Evolutionary conservation across 2,797 vertebrate genomes (phyloP).

Genomic region (Artibeus lituratus): DNA sequence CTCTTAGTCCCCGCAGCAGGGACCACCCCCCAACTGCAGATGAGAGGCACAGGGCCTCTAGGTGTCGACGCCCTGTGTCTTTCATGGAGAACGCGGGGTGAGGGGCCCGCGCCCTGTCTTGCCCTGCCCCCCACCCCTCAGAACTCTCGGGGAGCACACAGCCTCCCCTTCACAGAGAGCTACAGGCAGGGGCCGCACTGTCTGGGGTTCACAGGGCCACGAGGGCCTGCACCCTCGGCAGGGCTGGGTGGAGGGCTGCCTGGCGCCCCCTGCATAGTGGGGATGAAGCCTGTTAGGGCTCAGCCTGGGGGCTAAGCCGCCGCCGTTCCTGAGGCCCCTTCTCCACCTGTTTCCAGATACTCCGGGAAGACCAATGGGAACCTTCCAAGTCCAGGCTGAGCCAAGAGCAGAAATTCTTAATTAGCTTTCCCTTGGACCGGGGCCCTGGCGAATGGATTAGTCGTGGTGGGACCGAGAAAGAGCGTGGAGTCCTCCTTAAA

Average conservation of each 20-base stretch:
- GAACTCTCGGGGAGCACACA: background rate
- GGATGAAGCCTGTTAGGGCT: background rate
- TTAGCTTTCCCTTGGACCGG: slow-evolving; percentile 66
- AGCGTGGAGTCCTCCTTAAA: slow-evolving; percentile 8
- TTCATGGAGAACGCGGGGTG: background rate
- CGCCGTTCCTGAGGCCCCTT: background rate
- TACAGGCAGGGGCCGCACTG: accelerated
- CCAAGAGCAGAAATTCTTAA: slow-evolving; percentile 71
- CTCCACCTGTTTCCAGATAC: slow-evolving; percentile 58
- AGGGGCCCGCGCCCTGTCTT: background rate
- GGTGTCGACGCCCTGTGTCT: background rate
- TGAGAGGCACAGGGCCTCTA: background rate
- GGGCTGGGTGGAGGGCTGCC: background rate
- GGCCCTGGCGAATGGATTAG: slow-evolving; percentile 60
- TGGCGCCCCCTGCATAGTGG: background rate
- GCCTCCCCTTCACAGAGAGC: background rate
- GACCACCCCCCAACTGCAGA: background rate
- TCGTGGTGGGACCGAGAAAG: background rate
- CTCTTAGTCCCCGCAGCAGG: accelerated
- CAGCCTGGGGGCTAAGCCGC: background rate
- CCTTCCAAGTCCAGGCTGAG: slow-evolving; percentile 60
- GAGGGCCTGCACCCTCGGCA: background rate
- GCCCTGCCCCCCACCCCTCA: background rate
- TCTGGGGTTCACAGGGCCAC: background rate
- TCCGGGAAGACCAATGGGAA: slow-evolving; percentile 55